phyloP scores from a whole-genome alignment of 2,888 invertebrate species.

The Lasioglossum zephyrum region DNA sequence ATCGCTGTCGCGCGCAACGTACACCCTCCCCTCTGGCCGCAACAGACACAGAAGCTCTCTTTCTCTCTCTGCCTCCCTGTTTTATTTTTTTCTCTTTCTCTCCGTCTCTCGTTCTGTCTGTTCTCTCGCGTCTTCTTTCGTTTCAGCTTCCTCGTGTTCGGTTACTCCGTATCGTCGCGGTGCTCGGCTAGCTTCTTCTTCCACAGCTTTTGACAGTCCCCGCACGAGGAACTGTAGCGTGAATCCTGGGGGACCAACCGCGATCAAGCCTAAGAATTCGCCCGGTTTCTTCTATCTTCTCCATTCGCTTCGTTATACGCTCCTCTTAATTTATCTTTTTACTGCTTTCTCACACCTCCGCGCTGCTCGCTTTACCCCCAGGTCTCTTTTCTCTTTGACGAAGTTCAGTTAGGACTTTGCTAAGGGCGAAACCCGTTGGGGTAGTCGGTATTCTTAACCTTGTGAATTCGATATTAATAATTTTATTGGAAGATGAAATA shows the following conservation, averaged over 20 bases:
- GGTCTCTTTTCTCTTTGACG: not conserved
- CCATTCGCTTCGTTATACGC: not conserved
- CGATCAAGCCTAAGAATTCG: not conserved
- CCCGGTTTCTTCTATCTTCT: not conserved
- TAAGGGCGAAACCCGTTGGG: not conserved
- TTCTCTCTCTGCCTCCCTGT: not conserved
- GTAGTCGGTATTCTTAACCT: not conserved
- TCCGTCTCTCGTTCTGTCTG: not conserved
- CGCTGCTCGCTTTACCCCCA: not conserved
- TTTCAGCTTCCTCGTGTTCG: conserved; percentile 41
- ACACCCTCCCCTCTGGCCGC: not conserved
- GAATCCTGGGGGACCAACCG: not conserved
- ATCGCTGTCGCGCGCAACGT: conserved; percentile 24
- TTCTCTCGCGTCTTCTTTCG: conserved; percentile 17
- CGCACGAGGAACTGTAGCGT: conserved; percentile 16
- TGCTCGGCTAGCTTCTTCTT: conserved; percentile 2
- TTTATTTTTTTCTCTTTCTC: not conserved
- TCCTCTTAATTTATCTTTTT: not conserved
- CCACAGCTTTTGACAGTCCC: conserved; percentile 30
- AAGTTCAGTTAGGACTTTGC: not conserved
- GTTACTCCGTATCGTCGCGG: conserved; percentile 8
- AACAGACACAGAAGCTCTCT: conserved; percentile 21
- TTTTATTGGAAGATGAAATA: too few relatives aligned
- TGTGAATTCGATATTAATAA: not conserved
- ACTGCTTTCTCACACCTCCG: not conserved